phyloP scores from a whole-genome alignment of 2,888 invertebrate species.

The Xanthia icteritia region DNA sequence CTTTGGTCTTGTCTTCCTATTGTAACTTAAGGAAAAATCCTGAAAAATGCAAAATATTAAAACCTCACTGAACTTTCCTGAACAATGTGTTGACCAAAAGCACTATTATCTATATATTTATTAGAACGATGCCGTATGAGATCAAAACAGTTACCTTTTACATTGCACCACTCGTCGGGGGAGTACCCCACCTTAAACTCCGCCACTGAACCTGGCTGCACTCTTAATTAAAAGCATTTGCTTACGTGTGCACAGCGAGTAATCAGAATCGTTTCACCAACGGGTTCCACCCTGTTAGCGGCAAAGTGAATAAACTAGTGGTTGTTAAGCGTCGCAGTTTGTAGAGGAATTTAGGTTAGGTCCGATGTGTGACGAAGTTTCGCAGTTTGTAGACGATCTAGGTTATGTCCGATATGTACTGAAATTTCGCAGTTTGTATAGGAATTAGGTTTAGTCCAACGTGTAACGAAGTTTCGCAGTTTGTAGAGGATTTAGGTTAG shows the following conservation, averaged over 20 bases:
- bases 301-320: neutral
- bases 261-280: conserved; percentile 2
- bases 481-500: too few species aligned
- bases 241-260: neutral
- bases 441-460: too few species aligned
- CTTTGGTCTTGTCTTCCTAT: too few species aligned
- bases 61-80: neutral
- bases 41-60: neutral
- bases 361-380: neutral
- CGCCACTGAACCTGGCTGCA: conserved; percentile 15
- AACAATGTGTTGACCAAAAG: neutral
- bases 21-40: too few species aligned
- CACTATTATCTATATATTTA: neutral
- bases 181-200: neutral
- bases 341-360: neutral
- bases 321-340: neutral
- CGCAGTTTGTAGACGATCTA: too few species aligned
- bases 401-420: too few species aligned
- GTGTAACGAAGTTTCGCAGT: too few species aligned
- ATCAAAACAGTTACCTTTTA: neutral
- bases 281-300: neutral
- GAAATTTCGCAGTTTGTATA: too few species aligned
- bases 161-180: neutral
- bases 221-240: conserved; percentile 39
- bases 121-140: neutral